Conservation (phyloP, 1,140 invertebrate genomes). For the Pomacea maculata region DNA sequence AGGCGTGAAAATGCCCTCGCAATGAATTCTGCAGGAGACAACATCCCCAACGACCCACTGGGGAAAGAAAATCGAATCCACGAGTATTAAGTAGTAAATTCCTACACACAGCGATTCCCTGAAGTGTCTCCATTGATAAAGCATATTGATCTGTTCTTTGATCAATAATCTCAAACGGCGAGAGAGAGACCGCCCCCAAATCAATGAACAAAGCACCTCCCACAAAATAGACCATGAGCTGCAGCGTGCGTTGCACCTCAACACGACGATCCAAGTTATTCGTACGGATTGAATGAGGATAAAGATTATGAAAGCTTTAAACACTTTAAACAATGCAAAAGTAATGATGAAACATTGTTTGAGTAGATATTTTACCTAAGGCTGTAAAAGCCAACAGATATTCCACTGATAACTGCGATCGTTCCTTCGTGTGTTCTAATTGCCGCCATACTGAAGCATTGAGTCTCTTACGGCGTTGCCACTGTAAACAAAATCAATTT, state of each 20-base stretch:
- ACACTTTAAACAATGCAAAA: no score
- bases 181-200: constrained; percentile 17
- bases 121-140: constrained; percentile 24
- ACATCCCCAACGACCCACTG: constrained; percentile 8
- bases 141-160: constrained; percentile 9
- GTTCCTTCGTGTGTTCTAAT: constrained; percentile 3
- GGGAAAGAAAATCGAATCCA: constrained; percentile 13
- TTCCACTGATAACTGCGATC: constrained; percentile 11
- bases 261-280: no score
- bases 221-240: neutral
- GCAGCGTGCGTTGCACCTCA: no score
- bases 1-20: constrained; percentile 10
- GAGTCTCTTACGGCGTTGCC: neutral
- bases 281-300: no score
- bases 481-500: constrained; percentile 23
- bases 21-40: neutral
- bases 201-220: constrained; percentile 19
- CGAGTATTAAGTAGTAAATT: constrained; percentile 25
- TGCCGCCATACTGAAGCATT: constrained; percentile 21
- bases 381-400: constrained; percentile 9
- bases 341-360: no score
- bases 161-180: constrained; percentile 14
- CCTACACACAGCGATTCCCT: constrained; percentile 21
- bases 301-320: no score
- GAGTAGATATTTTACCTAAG: constrained; percentile 5